Percentiles rank a stretch among this genome's conserved stretches.
phyloP scores from a whole-genome alignment of 2,113 vertebrate genomes.

The Lophotis ruficrista region DNA sequence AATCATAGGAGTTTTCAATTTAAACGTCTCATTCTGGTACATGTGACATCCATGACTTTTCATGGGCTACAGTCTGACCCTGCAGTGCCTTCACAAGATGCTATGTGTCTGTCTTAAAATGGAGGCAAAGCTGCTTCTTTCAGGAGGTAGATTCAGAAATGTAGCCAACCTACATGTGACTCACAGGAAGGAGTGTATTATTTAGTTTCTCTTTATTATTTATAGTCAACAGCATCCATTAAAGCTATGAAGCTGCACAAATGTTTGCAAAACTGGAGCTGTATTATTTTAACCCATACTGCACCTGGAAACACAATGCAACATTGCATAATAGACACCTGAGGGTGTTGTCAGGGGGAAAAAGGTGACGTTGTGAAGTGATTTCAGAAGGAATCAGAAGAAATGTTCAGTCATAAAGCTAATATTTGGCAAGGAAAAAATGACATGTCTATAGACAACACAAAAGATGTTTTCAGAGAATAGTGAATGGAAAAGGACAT shows the following conservation, averaged over 20 bases:
- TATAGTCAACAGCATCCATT: neutral
- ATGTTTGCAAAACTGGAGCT: neutral
- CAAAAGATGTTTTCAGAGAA: neutral
- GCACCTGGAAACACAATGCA: neutral
- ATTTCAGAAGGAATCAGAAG: neutral
- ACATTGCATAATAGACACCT: neutral
- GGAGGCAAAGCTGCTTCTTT: neutral
- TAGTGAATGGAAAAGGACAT: neutral
- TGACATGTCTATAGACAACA: neutral
- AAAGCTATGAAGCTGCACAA: neutral
- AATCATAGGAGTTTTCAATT: neutral
- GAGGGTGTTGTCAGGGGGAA: neutral
- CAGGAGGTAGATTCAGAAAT: neutral
- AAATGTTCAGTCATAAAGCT: neutral
- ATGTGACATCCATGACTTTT: neutral
- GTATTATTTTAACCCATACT: neutral
- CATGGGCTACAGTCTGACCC: neutral
- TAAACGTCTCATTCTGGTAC: neutral
- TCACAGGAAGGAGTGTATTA: neutral
- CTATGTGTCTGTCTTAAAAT: neutral
- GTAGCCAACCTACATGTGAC: neutral
- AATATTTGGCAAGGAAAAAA: slow-evolving; percentile 31
- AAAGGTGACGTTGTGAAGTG: neutral
- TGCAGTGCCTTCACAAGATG: neutral
- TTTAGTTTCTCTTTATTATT: slow-evolving; percentile 9